These are phyloP conservation scores for Cremastobaeus sp. DNA, from an alignment of 2,888 invertebrate species.

Conservation along the genomic window DNA sequence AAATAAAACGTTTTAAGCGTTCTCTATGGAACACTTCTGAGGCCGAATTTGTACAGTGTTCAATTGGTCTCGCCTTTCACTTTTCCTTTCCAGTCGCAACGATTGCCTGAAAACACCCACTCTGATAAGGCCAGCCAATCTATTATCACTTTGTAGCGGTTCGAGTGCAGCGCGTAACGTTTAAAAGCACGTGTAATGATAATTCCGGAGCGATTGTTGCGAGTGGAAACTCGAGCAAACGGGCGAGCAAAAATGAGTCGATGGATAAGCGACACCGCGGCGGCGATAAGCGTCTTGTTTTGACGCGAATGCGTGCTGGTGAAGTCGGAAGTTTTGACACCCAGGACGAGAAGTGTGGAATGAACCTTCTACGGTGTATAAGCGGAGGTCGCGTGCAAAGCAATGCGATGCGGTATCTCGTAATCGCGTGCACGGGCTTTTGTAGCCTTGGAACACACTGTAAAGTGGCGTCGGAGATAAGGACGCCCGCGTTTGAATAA, in stretches of 20 bases:
- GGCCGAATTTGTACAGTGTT: too few species aligned
- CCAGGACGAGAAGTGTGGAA: too few species aligned
- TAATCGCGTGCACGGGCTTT: conserved; percentile 73
- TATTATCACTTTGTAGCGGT: conserved; percentile 10
- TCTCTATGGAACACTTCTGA: too few species aligned
- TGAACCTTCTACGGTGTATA: conserved; percentile 18
- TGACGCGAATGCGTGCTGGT: conserved; percentile 8
- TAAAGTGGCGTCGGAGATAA: conserved; percentile 71
- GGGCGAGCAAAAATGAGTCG: conserved; percentile 13
- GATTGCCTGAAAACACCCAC: too few species aligned
- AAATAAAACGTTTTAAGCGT: too few species aligned
- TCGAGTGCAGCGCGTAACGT: conserved; percentile 1
- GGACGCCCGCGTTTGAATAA: conserved; percentile 68
- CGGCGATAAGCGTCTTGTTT: neutral
- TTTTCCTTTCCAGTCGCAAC: too few species aligned
- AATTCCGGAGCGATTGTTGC: conserved; percentile 5
- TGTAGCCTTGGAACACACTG: conserved; percentile 71
- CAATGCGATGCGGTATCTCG: conserved; percentile 66
- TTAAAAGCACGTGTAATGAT: conserved; percentile 19
- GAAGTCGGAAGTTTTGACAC: conserved; percentile 22
- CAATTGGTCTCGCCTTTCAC: too few species aligned
- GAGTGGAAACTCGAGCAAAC: neutral
- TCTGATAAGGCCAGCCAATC: too few species aligned
- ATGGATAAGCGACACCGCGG: conserved; percentile 32
- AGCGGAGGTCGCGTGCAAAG: conserved; percentile 67